These are phyloP conservation scores for Ecdyonurus torrentis DNA, from an alignment of 2,888 invertebrate genomes.

Conservation along the genomic window DNA sequence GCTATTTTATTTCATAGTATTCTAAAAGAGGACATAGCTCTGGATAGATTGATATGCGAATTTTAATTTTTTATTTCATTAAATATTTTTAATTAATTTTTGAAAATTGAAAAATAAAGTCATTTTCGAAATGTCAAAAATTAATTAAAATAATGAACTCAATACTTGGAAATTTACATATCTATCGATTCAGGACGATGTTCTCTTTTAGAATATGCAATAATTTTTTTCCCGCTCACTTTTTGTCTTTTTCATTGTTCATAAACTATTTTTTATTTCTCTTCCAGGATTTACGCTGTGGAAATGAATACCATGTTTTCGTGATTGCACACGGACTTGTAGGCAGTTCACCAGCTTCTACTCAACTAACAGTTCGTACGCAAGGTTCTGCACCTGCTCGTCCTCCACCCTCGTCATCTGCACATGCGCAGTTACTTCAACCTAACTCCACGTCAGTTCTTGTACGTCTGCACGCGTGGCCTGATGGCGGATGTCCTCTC, in stretches of 20 bases:
- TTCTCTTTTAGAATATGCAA: too few species aligned
- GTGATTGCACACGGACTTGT: conserved; percentile 53
- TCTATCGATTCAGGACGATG: too few species aligned
- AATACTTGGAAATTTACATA: too few species aligned
- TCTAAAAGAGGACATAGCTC: too few species aligned
- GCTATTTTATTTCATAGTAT: too few species aligned
- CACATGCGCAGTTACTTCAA: conserved; percentile 41
- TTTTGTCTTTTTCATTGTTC: background rate
- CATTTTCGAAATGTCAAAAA: background rate
- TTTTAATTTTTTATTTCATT: too few species aligned
- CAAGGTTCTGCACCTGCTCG: conserved; percentile 56
- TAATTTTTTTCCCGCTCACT: too few species aligned
- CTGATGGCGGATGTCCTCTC: conserved; percentile 54
- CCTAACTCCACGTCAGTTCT: conserved; percentile 52
- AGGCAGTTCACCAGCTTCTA: conserved; percentile 49
- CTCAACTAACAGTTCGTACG: conserved; percentile 47
- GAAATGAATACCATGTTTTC: conserved; percentile 54
- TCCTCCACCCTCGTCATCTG: conserved; percentile 25
- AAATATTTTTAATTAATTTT: too few species aligned
- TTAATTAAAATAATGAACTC: background rate
- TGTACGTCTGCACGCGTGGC: conserved; percentile 51
- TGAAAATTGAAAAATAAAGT: too few species aligned
- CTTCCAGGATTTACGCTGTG: conserved; percentile 42
- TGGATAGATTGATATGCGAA: too few species aligned
- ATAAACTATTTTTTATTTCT: background rate